phyloP scores from a whole-genome alignment of 2,888 invertebrate genomes.

The Folsomia manolachei region DNA sequence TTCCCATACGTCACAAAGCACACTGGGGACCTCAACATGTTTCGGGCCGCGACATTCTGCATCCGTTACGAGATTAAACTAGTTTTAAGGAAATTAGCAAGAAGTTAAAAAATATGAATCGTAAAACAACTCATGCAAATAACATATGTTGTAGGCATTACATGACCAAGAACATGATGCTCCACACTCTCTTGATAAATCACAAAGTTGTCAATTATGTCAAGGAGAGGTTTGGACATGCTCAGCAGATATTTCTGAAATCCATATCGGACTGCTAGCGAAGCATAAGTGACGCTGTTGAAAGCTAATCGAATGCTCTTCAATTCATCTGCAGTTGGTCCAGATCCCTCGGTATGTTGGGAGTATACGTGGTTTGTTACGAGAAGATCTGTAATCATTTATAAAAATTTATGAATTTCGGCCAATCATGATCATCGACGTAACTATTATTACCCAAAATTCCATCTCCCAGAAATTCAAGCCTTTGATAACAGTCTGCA shows the following conservation, averaged over 20 bases:
- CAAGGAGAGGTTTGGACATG: slow-evolving; percentile 58
- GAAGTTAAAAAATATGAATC: not conserved
- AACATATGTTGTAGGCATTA: too few species aligned
- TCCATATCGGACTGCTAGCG: slow-evolving; percentile 77
- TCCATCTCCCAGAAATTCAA: slow-evolving; percentile 85
- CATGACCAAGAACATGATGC: slow-evolving; percentile 65
- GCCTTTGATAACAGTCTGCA: slow-evolving; percentile 81
- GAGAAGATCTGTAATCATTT: slow-evolving; percentile 66
- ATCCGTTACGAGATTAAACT: slow-evolving; percentile 20
- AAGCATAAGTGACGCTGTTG: slow-evolving; percentile 91
- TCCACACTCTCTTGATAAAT: slow-evolving; percentile 63
- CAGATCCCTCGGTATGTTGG: slow-evolving; percentile 58
- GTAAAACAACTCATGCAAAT: not conserved
- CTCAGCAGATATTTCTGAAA: slow-evolving; percentile 72
- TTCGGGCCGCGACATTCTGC: slow-evolving; percentile 19
- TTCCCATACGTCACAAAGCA: slow-evolving; percentile 19
- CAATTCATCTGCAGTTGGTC: slow-evolving; percentile 74
- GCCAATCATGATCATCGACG: not conserved
- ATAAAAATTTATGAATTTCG: not conserved
- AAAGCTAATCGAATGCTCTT: slow-evolving; percentile 91
- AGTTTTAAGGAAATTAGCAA: not conserved
- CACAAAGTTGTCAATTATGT: slow-evolving; percentile 64
- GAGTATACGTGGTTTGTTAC: slow-evolving; percentile 85
- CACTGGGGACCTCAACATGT: slow-evolving; percentile 22
- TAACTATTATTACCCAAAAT: not conserved